Evolutionary conservation across 92 coral and sea anemone genomes (phyloP).

Genomic region (Anthopleura xanthogrammica): DNA sequence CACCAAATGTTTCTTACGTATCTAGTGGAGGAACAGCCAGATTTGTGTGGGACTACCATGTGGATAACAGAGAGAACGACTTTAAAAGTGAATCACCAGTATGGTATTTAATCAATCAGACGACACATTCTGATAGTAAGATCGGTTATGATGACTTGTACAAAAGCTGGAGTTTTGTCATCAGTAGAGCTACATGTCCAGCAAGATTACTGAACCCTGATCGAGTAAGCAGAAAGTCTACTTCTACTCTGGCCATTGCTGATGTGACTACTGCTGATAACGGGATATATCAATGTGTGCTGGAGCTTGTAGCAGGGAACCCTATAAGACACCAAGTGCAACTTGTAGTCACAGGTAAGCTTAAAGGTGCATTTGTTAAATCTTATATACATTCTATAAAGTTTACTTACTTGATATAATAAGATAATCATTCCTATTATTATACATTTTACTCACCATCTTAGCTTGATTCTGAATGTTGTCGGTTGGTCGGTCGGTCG

Average conservation of each 20-base stretch:
- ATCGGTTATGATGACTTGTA: background rate
- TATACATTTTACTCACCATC: too few species aligned
- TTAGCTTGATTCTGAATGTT: too few species aligned
- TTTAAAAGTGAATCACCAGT: background rate
- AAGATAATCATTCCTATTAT: too few species aligned
- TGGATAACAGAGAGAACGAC: background rate
- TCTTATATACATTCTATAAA: too few species aligned
- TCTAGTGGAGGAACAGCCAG: conserved; percentile 20
- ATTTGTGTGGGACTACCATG: conserved; percentile 13
- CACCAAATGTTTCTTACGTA: conserved; percentile 3
- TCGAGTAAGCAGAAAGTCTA: too few species aligned
- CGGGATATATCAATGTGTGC: background rate
- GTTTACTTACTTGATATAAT: too few species aligned
- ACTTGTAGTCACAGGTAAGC: background rate
- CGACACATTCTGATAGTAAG: background rate
- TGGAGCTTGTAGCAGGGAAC: background rate
- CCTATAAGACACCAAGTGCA: background rate
- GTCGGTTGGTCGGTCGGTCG: too few species aligned
- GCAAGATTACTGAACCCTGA: background rate
- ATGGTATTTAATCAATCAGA: background rate
- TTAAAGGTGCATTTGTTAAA: too few species aligned
- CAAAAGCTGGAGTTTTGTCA: background rate
- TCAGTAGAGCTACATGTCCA: background rate
- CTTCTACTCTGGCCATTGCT: too few species aligned
- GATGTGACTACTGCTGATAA: background rate